Evolutionary conservation across 2,797 vertebrate genomes (phyloP).

Genomic region (Diplodus puntazzo): DNA sequence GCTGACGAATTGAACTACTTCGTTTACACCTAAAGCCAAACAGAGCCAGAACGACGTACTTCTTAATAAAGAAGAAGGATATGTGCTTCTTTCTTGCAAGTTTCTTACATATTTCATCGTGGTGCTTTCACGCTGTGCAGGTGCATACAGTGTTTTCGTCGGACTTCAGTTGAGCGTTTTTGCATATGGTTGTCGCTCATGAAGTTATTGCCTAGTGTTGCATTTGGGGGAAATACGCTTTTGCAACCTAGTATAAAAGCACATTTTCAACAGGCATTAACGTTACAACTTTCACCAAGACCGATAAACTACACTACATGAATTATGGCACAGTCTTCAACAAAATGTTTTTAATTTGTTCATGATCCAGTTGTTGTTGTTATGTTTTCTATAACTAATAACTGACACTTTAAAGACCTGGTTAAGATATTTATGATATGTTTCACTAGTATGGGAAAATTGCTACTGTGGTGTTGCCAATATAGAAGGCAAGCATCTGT

Average conservation of each 20-base stretch:
- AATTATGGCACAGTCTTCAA: too few species aligned
- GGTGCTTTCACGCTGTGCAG: background rate
- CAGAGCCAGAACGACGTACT: background rate
- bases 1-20: background rate
- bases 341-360: too few species aligned
- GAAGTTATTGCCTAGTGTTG: background rate
- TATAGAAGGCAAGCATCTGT: constrained; percentile 5
- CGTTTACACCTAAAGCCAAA: background rate
- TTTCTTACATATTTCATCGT: background rate
- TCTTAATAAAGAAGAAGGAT: background rate
- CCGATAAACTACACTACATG: too few species aligned
- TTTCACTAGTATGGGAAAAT: background rate
- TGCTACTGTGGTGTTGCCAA: background rate
- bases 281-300: background rate
- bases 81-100: background rate
- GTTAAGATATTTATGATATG: background rate
- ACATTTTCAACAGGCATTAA: background rate
- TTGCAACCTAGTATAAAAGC: background rate
- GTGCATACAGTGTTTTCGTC: background rate
- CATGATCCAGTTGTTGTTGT: too few species aligned
- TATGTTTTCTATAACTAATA: too few species aligned
- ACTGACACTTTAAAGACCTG: background rate
- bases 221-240: background rate
- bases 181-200: background rate
- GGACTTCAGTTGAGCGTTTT: background rate